Evolutionary conservation across 2,888 invertebrate genomes (phyloP), one percentile per base, ranked within the genome.

Genomic region (Synanthedon andrenaeformis): DNA sequence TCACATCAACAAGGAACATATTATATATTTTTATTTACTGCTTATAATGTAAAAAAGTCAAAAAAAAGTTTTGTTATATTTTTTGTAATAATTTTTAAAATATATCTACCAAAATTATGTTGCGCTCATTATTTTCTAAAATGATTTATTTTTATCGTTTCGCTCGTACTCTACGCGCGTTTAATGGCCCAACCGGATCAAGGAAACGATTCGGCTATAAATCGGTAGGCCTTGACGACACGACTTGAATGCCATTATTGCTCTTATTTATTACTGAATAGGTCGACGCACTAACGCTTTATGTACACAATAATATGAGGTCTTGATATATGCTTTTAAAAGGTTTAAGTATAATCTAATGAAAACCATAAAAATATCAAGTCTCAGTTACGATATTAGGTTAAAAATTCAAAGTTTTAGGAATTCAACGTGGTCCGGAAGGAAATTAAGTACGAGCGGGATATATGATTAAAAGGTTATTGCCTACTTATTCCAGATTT

Each of bases 211-310:
- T 69, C 74, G 60, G 65, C 69, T 65, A 74, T 82, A 82, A 82
- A 80, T 80, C 80, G 77, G 66, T 64, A 68, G 70, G 72, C 72
- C 73, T 69, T 62, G 69, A 71, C 69, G 74, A 81, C 82, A 75
- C 64, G 79, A 59, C 70, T 67, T 70, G 82, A 84, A 84, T 84
- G 78, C 72, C 70, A 77, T 79, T 79, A 80, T 72, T 72, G 68
- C 67, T 69, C 70, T 70, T 71, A 72, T 76, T 80, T 81, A 81
- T 80, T 79, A 70, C 69, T 74, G 75, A 76, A 77, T 76, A 76
- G 62, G 59, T 62, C 65, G 62, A 58, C 63, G 64, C 59, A 60
- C 70, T 63, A 45, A 12, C 45, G 45, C 45, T n/a, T 45, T 13
- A 45, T 45, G 11, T n/a, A 45, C 45, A 45, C n/a, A 13, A 45